Evolutionary conservation across 2,797 vertebrate genomes (phyloP), one percentile per base, ranked within the genome.

Genomic region (Heliangelus exortis): DNA sequence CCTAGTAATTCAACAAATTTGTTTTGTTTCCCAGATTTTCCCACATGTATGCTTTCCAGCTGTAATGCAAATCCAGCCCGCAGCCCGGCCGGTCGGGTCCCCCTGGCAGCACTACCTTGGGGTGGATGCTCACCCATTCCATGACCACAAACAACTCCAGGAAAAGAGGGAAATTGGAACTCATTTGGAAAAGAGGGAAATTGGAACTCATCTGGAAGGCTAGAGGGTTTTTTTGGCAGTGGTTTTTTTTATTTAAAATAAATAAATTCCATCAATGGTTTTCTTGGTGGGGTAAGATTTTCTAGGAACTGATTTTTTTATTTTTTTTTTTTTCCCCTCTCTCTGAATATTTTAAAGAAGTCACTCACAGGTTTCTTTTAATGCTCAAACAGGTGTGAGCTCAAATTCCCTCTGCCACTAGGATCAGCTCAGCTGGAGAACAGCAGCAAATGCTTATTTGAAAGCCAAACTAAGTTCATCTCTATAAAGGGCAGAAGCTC

Each of bases 1-100:
- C 91, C 93, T 43, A 89, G 78, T 82, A 77, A 96, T 93, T 94
- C 94, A 84, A 48, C 87, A 83, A 87, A 90, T 90, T 93, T 15
- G 85, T 92, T 96, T 96, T 94, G 90, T 96, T 77, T 90, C 94
- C 82, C 76, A 74, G 86, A 95, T 95, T 96, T 92, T 84, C 96
- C 97, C 96, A 85, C 48, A 94, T 61, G 94, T 53, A 88, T 29
- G 78, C 93, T 94, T 91, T 31, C 62, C 77, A 71, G 95, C 34
- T 89, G 74, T 54, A 89, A 92, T 43, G 65, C 23, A 74, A 84
- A 74, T 68, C 76, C 10, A 9, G 12, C 9, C 55, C 48, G 47
- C 71, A 51, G 5, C 61, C 62, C 74, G 86, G 65, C 59, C 62
- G 18, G 61, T 6, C 29, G 36, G 3, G 23, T 22, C 58, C 53